These are phyloP conservation scores for Athetis lepigone DNA, from an alignment of 2,888 invertebrate genomes.

Conservation along the genomic window DNA sequence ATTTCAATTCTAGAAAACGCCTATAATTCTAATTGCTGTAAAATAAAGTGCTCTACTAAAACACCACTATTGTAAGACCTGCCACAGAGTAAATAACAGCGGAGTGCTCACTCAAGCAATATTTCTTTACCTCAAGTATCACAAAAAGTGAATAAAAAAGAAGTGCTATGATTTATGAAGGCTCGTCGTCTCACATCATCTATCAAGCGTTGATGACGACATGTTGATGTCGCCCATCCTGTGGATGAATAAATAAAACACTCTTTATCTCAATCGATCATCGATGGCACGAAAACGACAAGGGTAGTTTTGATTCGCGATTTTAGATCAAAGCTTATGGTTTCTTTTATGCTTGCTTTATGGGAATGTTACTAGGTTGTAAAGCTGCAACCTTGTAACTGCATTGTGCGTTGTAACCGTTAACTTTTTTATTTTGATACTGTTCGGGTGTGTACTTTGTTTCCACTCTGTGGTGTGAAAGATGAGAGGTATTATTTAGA, in stretches of 20 bases:
- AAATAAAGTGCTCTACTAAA: slow-evolving; percentile 21
- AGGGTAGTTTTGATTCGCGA: slow-evolving; percentile 18
- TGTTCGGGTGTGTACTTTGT: too few species aligned
- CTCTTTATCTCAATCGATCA: slow-evolving; percentile 52
- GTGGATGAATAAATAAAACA: slow-evolving; percentile 37
- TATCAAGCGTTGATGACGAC: slow-evolving; percentile 57
- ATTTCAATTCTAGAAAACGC: not conserved
- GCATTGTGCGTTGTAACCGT: too few species aligned
- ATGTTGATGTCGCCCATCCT: slow-evolving; percentile 39
- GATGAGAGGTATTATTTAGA: too few species aligned
- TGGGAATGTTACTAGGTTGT: too few species aligned
- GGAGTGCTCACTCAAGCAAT: slow-evolving; percentile 14
- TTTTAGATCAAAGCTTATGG: slow-evolving; percentile 10
- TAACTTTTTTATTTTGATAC: too few species aligned
- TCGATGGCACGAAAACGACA: slow-evolving; percentile 20
- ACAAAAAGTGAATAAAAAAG: slow-evolving; percentile 45
- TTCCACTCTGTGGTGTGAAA: too few species aligned
- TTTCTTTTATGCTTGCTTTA: not conserved
- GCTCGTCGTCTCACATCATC: slow-evolving; percentile 38
- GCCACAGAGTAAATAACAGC: slow-evolving; percentile 27
- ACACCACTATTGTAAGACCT: slow-evolving; percentile 9
- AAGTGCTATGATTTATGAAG: slow-evolving; percentile 47
- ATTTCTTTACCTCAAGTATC: not conserved
- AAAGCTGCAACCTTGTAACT: too few species aligned
- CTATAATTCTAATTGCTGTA: not conserved